Evolutionary conservation across 2,797 vertebrate species (phyloP).

Genomic region (Momotus momota): DNA sequence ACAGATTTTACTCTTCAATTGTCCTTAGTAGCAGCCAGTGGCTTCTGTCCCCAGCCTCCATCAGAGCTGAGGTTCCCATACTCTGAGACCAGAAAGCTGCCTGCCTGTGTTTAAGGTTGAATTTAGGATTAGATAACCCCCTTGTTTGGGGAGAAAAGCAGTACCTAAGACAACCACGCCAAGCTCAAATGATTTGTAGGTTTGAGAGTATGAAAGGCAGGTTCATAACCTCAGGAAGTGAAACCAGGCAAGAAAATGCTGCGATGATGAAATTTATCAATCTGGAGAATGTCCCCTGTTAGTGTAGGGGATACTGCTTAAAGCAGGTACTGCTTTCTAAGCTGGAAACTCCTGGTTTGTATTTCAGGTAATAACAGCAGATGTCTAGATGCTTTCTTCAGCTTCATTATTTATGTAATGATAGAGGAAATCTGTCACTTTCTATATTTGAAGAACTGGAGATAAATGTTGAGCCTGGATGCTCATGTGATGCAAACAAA

Average conservation of each 20-base stretch:
- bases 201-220: not conserved
- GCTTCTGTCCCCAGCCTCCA: not conserved
- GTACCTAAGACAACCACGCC: not conserved
- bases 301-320: not conserved
- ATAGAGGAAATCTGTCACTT: not conserved
- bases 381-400: not conserved
- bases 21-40: not conserved
- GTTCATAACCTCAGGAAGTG: not conserved
- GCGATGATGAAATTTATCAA: fast-evolving
- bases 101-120: not conserved
- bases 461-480: not conserved
- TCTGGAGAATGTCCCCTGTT: not conserved
- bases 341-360: not conserved
- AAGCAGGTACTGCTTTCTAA: not conserved
- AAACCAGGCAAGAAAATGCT: not conserved
- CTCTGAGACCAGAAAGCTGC: not conserved
- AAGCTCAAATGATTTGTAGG: not conserved
- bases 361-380: not conserved
- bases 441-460: not conserved
- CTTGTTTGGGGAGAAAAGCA: not conserved
- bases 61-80: not conserved
- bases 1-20: not conserved
- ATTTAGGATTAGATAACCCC: not conserved
- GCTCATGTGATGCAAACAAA: not conserved
- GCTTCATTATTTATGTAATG: not conserved